phyloP scores from a whole-genome alignment of 1,140 invertebrate genomes.

The Drosophila watanabei region DNA sequence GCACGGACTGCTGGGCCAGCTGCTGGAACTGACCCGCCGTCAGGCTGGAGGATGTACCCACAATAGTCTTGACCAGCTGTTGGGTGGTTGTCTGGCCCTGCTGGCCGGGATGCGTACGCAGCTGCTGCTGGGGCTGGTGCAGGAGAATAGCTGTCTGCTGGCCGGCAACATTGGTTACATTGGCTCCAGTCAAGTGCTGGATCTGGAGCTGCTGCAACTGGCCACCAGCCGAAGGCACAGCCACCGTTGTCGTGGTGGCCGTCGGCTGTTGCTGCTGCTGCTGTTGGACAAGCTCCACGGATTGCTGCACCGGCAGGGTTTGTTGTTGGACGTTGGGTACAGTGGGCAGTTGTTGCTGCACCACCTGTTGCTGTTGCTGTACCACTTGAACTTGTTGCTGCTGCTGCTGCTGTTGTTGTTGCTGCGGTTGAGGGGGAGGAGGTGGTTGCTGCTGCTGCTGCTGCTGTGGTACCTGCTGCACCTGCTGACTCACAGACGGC shows the following conservation, averaged over 20 bases:
- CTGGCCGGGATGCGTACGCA: constrained; percentile 49
- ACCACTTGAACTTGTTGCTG: constrained; percentile 34
- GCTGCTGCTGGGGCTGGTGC: constrained; percentile 65
- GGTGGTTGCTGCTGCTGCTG: constrained; percentile 46
- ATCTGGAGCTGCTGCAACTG: constrained; percentile 70
- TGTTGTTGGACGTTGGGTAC: constrained; percentile 16
- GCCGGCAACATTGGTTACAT: constrained; percentile 35
- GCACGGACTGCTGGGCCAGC: constrained; percentile 64
- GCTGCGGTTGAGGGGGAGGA: constrained; percentile 24
- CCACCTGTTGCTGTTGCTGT: constrained; percentile 50
- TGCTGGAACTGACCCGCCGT: constrained; percentile 79
- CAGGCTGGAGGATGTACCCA: constrained; percentile 62
- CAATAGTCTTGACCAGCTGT: constrained; percentile 82
- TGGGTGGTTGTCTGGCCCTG: constrained; percentile 49
- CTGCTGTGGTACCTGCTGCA: constrained; percentile 38
- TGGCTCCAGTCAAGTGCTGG: constrained; percentile 68
- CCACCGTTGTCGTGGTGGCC: constrained; percentile 50
- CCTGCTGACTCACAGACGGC: constrained; percentile 55
- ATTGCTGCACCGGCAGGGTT: constrained; percentile 46
- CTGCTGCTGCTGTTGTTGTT: constrained; percentile 34
- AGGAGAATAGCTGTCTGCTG: constrained; percentile 75
- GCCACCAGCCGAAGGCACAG: constrained; percentile 50
- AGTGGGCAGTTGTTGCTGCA: constrained; percentile 55
- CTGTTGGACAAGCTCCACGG: constrained; percentile 58
- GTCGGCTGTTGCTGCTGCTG: constrained; percentile 51